Evolutionary conservation across 1,140 invertebrate genomes (phyloP).

Genomic region (Mizuhopecten yessoensis): DNA sequence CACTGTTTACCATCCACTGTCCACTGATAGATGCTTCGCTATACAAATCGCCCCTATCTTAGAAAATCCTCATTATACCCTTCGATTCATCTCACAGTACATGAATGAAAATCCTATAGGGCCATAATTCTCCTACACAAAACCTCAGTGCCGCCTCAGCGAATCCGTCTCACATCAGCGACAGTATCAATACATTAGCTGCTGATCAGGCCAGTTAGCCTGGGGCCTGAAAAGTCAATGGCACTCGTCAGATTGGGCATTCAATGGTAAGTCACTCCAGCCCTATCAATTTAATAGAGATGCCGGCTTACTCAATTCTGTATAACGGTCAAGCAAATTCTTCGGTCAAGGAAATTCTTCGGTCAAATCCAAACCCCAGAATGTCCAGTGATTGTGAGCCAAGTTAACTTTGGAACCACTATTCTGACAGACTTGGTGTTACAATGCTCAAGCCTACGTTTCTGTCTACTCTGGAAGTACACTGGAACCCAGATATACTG

Average conservation of each 20-base stretch:
- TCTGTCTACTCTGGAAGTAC: no score
- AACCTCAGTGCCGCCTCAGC: background rate
- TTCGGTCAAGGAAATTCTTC: background rate
- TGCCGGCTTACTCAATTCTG: background rate
- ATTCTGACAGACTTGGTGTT: no score
- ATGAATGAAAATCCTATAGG: conserved; percentile 35
- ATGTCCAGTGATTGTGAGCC: no score
- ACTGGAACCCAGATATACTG: no score
- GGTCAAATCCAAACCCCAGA: no score
- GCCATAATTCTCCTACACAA: conserved; percentile 22
- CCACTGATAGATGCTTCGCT: background rate
- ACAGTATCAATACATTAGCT: conserved; percentile 28
- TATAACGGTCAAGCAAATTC: background rate
- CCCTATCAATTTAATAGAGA: conserved; percentile 9
- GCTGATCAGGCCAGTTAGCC: conserved; percentile 4
- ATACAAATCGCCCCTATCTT: background rate
- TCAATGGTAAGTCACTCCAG: background rate
- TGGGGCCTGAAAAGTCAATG: conserved; percentile 10
- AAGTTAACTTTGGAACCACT: no score
- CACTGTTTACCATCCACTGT: no score
- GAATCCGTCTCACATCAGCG: conserved; percentile 23
- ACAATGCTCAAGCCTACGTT: no score
- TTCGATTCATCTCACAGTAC: background rate
- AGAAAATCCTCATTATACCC: conserved; percentile 22
- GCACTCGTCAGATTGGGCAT: background rate